Conservation (phyloP, 2,888 invertebrate genomes). For the Romanomermis culicivorax region DNA sequence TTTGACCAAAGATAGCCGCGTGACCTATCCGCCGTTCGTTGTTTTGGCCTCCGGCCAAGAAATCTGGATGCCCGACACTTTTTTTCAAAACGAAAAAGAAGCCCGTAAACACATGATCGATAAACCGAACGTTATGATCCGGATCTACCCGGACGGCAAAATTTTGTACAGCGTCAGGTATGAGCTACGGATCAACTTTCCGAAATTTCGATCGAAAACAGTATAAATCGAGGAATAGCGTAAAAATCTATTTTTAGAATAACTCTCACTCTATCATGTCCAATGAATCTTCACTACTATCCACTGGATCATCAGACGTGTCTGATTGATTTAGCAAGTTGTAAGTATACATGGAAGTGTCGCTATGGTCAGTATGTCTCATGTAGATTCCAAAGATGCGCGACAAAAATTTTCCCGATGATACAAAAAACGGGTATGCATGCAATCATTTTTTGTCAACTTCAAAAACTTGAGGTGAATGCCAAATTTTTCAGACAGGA, state of each 20-base stretch:
- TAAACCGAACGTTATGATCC: conserved; percentile 56
- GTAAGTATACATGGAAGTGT: no score
- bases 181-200: background rate
- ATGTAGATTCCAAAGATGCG: no score
- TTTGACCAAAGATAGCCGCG: conserved; percentile 10
- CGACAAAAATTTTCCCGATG: no score
- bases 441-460: no score
- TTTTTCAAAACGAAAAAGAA: conserved; percentile 15
- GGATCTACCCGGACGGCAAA: conserved; percentile 79
- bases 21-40: conserved; percentile 11
- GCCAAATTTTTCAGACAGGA: no score
- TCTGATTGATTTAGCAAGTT: conserved; percentile 81
- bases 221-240: background rate
- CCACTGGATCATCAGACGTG: conserved; percentile 65
- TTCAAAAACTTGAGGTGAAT: no score
- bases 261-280: conserved; percentile 20
- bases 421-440: no score
- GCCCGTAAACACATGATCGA: conserved; percentile 20
- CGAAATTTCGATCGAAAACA: background rate
- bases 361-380: no score
- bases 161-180: conserved; percentile 39
- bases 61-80: conserved; percentile 20
- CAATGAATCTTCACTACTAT: conserved; percentile 22
- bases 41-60: conserved; percentile 12
- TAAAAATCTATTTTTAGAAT: conserved; percentile 9